Evolutionary conservation across 2,888 invertebrate genomes (phyloP), one percentile per base, ranked within the genome.

Genomic region (Eurytoma californica): DNA sequence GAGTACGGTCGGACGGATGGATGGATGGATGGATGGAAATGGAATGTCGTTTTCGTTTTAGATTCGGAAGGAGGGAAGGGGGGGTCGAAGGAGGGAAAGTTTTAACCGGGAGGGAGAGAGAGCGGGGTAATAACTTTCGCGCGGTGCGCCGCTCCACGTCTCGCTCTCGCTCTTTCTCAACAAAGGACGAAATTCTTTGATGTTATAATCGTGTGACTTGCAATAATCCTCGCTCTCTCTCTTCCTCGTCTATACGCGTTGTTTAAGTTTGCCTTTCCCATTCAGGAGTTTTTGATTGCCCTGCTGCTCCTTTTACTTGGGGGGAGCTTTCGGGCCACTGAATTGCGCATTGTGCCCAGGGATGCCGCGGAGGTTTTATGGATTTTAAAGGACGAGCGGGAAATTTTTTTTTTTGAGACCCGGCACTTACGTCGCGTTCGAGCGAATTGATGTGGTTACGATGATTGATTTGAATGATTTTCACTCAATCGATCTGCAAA

Each of bases 151-250:
- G 51, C 61, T 68, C 77, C 65, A 65, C 68, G 51, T 75, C 68
- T 68, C 75, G 60, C 68, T 68, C 55, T 68, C 55, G 63, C 77
- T 73, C 66, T 72, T 63, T 51, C 49, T 49, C 75, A 70, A 81
- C 81, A 79, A 81, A 77, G 77, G 77, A 67, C 74, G 18, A 65
- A 81, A 81, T 81, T 81, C 81, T 81, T 81, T 81, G 81, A 81
- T 81, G 81, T 81, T 81, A 76, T 79, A 81, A 81, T 79, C 79
- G 77, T 79, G 79, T 81, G 81, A 81, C 81, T 81, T 81, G 79
- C 81, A 79, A 79, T 81, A 81, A 81, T 81, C 73, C 65, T 69
- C 67, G 20, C 77, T 51, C 63, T 61, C 65, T 58, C 55, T 67
- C 67, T 69, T 69, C 76, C 63, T 76, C 76, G 39, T 65, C 49